Base-by-base conservation (phyloP, 2,888 invertebrate species). In the Orchestes rusci region DNA sequence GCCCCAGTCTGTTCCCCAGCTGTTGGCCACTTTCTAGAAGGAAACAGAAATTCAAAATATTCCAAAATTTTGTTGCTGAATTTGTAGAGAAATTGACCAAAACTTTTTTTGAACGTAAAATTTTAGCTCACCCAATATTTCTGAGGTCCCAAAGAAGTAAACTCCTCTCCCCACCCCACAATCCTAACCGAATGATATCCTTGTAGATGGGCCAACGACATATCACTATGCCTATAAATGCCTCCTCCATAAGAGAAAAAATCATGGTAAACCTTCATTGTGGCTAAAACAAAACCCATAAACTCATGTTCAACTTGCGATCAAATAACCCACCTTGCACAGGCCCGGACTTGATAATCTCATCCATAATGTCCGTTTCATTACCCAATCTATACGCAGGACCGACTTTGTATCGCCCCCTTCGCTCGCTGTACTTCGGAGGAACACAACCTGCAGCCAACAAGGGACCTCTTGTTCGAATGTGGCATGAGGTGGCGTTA, bases 81-180 rank as follows among this genome's bases (percentile, higher is more conserved):
- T n/a, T n/a, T n/a, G n/a, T n/a, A n/a, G n/a, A n/a, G n/a, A n/a
- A n/a, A n/a, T n/a, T n/a, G n/a, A n/a, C n/a, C n/a, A n/a, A n/a
- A n/a, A n/a, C n/a, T n/a, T n/a, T n/a, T n/a, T n/a, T n/a, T n/a
- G n/a, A n/a, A n/a, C n/a, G n/a, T n/a, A n/a, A n/a, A n/a, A n/a
- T n/a, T n/a, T n/a, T n/a, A n/a, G n/a, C 76, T 76, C 72, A 91
- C 91, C 93, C 93, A 93, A 63, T 84, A 93, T 67, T 87, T 90
- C 30, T 78, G 71, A 2, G 74, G 71, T 13, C 80, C 77, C 29
- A 58, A 61, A 35, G 68, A 65, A 32, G 70, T 63, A 32, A 68
- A 68, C 56, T 86, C 84, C 63, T 87, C 85, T 4, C 93, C 93
- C 93, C 93, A 94, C 15, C 96, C 95, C 2, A 95, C 69, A 50